phyloP scores from a whole-genome alignment of 2,797 vertebrate species.

The Anomalospiza imberbis region DNA sequence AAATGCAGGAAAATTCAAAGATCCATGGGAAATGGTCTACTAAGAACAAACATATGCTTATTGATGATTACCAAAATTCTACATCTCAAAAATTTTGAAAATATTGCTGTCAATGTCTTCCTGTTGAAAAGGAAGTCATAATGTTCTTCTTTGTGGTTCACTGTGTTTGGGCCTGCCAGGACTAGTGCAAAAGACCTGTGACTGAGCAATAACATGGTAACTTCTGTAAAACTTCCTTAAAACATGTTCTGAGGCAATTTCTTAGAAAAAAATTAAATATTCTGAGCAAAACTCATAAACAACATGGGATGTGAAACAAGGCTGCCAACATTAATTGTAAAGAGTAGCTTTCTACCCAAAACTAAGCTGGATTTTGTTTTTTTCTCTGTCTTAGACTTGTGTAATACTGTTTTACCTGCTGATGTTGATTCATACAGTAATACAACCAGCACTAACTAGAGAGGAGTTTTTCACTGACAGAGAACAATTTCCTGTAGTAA shows the following conservation, averaged over 20 bases:
- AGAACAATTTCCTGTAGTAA: background rate
- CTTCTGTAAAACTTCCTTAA: background rate
- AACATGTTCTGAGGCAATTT: background rate
- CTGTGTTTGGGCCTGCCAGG: background rate
- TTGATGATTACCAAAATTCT: background rate
- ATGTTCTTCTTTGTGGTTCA: background rate
- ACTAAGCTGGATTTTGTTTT: background rate
- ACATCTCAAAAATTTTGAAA: background rate
- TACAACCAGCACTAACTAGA: background rate
- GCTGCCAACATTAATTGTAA: background rate
- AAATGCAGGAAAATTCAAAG: background rate
- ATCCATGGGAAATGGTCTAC: background rate
- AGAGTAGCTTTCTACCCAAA: background rate
- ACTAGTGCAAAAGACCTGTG: background rate
- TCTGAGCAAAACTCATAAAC: background rate
- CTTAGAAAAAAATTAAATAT: background rate
- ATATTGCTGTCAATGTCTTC: background rate
- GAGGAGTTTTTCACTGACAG: background rate
- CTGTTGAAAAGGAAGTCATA: background rate
- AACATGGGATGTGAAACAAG: background rate
- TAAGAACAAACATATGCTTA: background rate
- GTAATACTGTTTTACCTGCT: background rate
- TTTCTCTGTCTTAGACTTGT: background rate
- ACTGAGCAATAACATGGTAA: background rate
- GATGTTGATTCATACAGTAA: background rate